These are phyloP conservation scores for Coleophora flavipennella DNA, from an alignment of 2,888 invertebrate genomes.

Conservation along the genomic window DNA sequence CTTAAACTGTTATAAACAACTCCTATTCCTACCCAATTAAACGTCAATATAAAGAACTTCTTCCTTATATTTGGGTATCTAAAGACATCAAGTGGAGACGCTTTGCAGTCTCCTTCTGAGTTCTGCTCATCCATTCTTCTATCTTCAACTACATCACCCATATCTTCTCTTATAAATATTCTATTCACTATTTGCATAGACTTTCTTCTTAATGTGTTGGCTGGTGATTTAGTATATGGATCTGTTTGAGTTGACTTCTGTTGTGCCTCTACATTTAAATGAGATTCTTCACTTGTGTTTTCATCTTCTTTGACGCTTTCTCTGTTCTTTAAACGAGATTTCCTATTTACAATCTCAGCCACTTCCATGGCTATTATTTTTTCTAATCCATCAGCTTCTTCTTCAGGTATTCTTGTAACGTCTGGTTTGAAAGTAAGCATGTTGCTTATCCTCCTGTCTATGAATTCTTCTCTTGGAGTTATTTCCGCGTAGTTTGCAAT, in stretches of 20 bases:
- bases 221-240: conserved; percentile 30
- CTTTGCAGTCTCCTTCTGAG: conserved; percentile 63
- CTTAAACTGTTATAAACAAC: conserved; percentile 79
- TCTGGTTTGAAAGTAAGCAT: conserved; percentile 54
- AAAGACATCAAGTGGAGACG: conserved; percentile 75
- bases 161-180: conserved; percentile 42
- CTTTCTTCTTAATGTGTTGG: conserved; percentile 44
- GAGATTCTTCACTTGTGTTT: conserved; percentile 27
- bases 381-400: conserved; percentile 30
- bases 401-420: conserved; percentile 34
- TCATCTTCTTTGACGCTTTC: conserved; percentile 15
- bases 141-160: conserved; percentile 42
- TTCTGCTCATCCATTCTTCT: conserved; percentile 57
- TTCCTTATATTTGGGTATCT: conserved; percentile 77
- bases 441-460: conserved; percentile 49
- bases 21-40: conserved; percentile 78
- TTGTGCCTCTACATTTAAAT: conserved; percentile 24
- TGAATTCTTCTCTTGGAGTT: conserved; percentile 30
- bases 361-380: conserved; percentile 44
- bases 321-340: conserved; percentile 24
- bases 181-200: conserved; percentile 47
- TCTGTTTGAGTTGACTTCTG: conserved; percentile 48
- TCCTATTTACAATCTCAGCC: conserved; percentile 43
- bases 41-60: conserved; percentile 76
- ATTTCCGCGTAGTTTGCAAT: conserved; percentile 22